phyloP scores from a whole-genome alignment of 2,888 invertebrate genomes.

The Synergus japonicus region DNA sequence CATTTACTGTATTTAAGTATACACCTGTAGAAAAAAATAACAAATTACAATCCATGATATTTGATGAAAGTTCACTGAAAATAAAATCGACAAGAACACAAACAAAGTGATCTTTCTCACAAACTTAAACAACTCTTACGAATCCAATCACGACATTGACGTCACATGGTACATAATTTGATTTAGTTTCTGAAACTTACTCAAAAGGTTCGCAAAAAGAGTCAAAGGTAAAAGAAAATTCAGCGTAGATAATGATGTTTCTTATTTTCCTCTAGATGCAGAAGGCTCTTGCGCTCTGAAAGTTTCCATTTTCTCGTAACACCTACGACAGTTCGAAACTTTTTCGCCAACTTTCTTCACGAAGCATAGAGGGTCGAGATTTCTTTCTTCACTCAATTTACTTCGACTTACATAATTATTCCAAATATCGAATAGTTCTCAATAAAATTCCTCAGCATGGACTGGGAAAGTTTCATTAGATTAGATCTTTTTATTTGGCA shows the following conservation, averaged over 20 bases:
- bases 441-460: background rate
- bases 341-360: background rate
- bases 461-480: background rate
- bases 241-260: background rate
- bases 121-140: constrained; percentile 1
- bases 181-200: constrained; percentile 9
- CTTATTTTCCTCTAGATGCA: background rate
- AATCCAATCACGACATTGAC: background rate
- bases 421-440: background rate
- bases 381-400: constrained; percentile 1
- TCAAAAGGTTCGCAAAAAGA: background rate
- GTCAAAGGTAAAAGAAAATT: background rate
- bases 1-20: too few species aligned
- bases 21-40: too few species aligned
- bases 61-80: background rate
- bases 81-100: background rate
- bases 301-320: background rate
- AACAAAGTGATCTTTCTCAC: background rate
- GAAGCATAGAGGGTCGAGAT: background rate
- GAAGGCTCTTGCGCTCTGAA: background rate
- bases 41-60: background rate
- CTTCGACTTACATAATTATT: background rate
- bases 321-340: background rate
- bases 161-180: background rate
- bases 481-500: background rate